Evolutionary conservation across 2,797 vertebrate genomes (phyloP).

Genomic region (Cossypha niveicapilla): DNA sequence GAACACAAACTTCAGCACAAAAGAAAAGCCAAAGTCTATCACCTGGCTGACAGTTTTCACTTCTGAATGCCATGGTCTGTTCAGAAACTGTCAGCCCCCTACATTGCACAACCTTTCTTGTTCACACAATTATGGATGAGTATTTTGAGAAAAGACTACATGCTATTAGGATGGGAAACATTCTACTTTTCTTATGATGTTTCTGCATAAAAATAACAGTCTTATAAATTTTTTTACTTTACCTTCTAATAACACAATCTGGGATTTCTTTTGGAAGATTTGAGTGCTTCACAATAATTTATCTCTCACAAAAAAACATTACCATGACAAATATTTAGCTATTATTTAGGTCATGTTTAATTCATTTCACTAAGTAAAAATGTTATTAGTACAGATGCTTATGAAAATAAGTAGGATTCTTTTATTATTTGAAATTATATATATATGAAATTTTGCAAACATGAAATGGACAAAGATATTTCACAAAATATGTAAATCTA

Average conservation of each 20-base stretch:
- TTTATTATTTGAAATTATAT: slow-evolving; percentile 42
- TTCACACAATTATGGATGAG: background rate
- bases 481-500: background rate
- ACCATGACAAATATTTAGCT: slow-evolving; percentile 62
- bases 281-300: slow-evolving; percentile 65
- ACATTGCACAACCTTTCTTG: background rate
- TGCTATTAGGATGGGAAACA: background rate
- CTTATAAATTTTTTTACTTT: slow-evolving; percentile 42
- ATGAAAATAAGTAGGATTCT: slow-evolving; percentile 73
- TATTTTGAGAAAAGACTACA: background rate
- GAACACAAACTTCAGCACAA: background rate
- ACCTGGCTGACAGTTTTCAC: background rate
- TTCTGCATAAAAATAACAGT: background rate
- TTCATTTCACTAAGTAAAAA: slow-evolving; percentile 71
- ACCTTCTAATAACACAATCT: slow-evolving; percentile 60
- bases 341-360: slow-evolving; percentile 71
- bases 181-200: background rate
- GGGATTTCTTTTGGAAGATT: slow-evolving; percentile 57
- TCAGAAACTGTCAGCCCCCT: background rate
- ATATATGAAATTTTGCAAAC: slow-evolving; percentile 10
- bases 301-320: slow-evolving; percentile 58
- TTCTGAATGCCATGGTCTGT: background rate
- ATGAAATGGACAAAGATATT: slow-evolving; percentile 11
- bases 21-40: background rate
- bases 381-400: slow-evolving; percentile 70